Conservation (phyloP, 2,113 vertebrate species). For the Gymnocephalus cernua region DNA sequence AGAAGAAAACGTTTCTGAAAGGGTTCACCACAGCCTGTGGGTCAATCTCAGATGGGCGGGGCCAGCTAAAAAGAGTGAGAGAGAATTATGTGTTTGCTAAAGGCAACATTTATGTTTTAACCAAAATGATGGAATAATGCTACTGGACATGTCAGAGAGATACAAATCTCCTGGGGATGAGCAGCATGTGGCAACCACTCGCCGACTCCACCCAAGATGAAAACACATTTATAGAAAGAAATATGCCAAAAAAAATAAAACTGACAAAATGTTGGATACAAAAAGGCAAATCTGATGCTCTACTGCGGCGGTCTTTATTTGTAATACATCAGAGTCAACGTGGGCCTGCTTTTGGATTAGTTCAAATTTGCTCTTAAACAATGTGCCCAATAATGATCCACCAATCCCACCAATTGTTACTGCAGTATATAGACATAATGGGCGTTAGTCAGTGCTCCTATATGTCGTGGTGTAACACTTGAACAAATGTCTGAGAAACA, state of each 20-base stretch:
- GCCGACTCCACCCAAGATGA: slow-evolving; percentile 38
- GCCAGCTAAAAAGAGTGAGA: not conserved
- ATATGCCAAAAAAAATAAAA: not conserved
- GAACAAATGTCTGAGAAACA: slow-evolving; percentile 14
- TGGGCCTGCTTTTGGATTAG: slow-evolving; percentile 15
- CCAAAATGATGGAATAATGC: slow-evolving; percentile 23
- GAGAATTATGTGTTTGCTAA: slow-evolving; percentile 17
- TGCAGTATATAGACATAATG: not conserved
- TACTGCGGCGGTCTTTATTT: not conserved
- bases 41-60: slow-evolving; percentile 40
- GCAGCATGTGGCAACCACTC: slow-evolving; percentile 13
- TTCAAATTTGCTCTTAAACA: slow-evolving; percentile 24
- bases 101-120: slow-evolving; percentile 30
- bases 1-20: not conserved
- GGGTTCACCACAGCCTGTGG: slow-evolving; percentile 22
- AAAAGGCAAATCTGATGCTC: slow-evolving; percentile 8
- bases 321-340: not conserved
- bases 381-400: slow-evolving; percentile 4
- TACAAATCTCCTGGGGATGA: slow-evolving; percentile 43
- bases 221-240: slow-evolving; percentile 30
- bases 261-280: not conserved
- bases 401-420: slow-evolving; percentile 29
- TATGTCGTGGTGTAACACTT: slow-evolving; percentile 13
- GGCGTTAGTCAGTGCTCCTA: not conserved
- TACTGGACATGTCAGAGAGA: slow-evolving; percentile 35